A percentile compares a stretch with the other conserved stretches of the same genome.
phyloP scores from a whole-genome alignment of 2,888 invertebrate species.

The Plagodis pulveraria region DNA sequence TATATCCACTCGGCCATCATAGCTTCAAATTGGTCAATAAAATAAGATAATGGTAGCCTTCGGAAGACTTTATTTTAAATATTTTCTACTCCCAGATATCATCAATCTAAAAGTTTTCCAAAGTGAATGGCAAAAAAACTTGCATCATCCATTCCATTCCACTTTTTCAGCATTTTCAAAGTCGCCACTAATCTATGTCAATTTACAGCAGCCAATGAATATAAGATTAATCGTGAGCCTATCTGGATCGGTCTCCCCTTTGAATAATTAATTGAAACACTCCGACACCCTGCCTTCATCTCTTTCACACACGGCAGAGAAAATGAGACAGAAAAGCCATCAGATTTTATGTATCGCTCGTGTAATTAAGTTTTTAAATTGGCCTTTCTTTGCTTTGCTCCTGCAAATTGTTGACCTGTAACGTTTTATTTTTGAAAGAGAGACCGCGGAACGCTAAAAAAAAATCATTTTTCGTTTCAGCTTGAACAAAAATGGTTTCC shows the following conservation, averaged over 20 bases:
- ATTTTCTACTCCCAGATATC: too few species aligned
- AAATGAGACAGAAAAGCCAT: conserved; percentile 25
- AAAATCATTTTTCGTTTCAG: too few species aligned
- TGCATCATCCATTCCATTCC: conserved; percentile 10
- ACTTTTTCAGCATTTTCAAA: conserved; percentile 39
- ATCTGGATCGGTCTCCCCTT: conserved; percentile 50
- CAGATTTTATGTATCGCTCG: conserved; percentile 36
- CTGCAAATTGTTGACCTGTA: conserved; percentile 18
- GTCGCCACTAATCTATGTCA: conserved; percentile 56
- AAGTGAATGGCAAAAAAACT: too few species aligned
- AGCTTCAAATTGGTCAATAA: too few species aligned
- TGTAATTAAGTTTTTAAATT: conserved; percentile 40
- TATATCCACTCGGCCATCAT: too few species aligned
- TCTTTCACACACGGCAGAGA: conserved; percentile 22
- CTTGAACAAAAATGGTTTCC: too few species aligned
- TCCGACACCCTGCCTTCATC: conserved; percentile 19
- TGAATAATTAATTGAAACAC: conserved; percentile 54
- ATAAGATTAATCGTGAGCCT: conserved; percentile 58
- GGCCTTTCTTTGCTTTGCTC: conserved; percentile 27
- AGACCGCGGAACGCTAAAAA: too few species aligned
- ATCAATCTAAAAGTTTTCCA: too few species aligned
- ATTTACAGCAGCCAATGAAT: conserved; percentile 59
- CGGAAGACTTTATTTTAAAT: too few species aligned
- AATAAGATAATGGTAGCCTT: too few species aligned
- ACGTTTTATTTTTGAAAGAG: neutral